Percentiles rank a stretch among this genome's conserved stretches.
Conservation (phyloP, 2,113 vertebrate genomes). For the Tangachromis dhanisi region DNA sequence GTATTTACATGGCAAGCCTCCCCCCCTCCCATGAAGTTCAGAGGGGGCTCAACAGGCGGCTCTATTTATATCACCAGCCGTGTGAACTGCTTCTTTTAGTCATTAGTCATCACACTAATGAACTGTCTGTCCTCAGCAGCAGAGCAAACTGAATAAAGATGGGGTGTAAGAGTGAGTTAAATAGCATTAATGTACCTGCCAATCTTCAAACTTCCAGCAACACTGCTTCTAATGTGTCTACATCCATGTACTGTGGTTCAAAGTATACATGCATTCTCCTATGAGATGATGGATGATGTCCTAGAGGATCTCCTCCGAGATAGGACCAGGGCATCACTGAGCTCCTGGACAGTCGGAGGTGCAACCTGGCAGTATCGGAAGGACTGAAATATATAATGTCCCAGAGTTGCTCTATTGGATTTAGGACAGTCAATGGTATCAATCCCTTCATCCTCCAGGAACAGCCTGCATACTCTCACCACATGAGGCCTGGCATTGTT, state of each 20-base stretch:
- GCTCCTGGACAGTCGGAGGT: not conserved
- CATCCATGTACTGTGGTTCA: not conserved
- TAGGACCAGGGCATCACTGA: not conserved
- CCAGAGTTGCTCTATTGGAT: not conserved
- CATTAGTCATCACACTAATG: not conserved
- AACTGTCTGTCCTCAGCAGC: not conserved
- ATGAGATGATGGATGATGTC: not conserved
- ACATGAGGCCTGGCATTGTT: not conserved
- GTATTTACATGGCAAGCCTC: constrained; percentile 9
- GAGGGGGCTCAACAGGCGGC: not conserved
- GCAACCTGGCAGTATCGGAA: not conserved
- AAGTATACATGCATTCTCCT: not conserved
- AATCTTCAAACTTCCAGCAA: not conserved
- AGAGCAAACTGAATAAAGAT: not conserved
- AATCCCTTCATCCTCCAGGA: not conserved
- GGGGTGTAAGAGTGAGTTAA: not conserved
- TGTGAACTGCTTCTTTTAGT: not conserved
- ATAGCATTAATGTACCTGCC: not conserved
- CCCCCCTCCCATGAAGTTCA: not conserved
- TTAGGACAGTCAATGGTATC: not conserved
- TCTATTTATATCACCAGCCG: constrained; percentile 1
- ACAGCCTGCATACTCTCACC: not conserved
- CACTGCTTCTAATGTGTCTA: not conserved
- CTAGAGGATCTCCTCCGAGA: not conserved
- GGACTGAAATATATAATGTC: not conserved